Percentiles rank a stretch among this genome's conserved stretches.
Conservation (phyloP, 2,113 vertebrate genomes). For the Cynoglossus semilaevis region DNA sequence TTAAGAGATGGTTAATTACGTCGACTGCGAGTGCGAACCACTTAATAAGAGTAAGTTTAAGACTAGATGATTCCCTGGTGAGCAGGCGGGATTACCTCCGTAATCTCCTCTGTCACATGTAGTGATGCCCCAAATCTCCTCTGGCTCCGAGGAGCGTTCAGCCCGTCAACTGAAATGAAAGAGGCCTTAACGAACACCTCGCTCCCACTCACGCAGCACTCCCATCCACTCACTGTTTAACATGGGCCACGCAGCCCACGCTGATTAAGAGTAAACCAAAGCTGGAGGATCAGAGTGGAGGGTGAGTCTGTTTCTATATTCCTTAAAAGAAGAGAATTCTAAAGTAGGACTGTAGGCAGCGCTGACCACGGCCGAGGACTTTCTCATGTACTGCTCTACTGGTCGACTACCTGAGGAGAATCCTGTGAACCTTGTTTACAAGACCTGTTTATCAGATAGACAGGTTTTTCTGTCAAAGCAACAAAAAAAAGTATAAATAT, state of each 20-base stretch:
- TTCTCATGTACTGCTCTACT: not conserved
- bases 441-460: too few species aligned
- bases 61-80: constrained; percentile 72
- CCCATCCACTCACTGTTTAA: constrained; percentile 59
- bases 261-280: constrained; percentile 49
- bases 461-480: too few species aligned
- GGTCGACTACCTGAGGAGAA: too few species aligned
- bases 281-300: constrained; percentile 59
- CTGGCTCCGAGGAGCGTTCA: constrained; percentile 77
- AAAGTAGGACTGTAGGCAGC: constrained; percentile 10
- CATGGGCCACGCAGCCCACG: constrained; percentile 47
- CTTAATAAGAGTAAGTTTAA: constrained; percentile 86
- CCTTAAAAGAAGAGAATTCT: constrained; percentile 42
- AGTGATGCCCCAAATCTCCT: constrained; percentile 81
- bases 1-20: constrained; percentile 72
- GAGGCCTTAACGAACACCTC: constrained; percentile 66
- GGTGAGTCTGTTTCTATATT: constrained; percentile 42
- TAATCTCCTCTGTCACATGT: constrained; percentile 87
- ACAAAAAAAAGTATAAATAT: too few species aligned
- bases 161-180: constrained; percentile 78
- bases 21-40: constrained; percentile 53
- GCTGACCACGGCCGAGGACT: not conserved
- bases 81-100: constrained; percentile 80
- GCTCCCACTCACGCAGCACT: constrained; percentile 56
- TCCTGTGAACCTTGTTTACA: too few species aligned